Percentiles rank a stretch among this genome's conserved stretches.
Evolutionary conservation across 2,797 vertebrate species (phyloP).

Genomic region (Apogon talboti): DNA sequence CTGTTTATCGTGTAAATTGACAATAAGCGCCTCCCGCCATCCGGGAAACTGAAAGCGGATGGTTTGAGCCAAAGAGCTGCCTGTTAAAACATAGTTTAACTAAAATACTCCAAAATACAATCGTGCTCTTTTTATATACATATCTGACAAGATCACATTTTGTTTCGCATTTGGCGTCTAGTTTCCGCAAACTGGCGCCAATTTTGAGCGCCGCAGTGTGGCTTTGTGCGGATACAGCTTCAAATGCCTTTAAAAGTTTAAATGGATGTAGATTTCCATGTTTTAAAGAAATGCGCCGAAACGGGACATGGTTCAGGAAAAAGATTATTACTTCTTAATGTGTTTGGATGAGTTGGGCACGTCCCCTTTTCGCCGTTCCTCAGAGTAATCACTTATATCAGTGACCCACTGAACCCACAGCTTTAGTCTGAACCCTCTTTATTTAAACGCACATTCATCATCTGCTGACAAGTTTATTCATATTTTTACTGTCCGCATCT

Average conservation of each 20-base stretch:
- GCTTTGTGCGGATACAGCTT: background rate
- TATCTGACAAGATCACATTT: background rate
- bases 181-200: constrained; percentile 69
- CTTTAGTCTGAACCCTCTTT: too few relatives aligned
- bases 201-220: constrained; percentile 52
- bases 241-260: background rate
- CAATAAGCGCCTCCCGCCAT: constrained; percentile 73
- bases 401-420: too few relatives aligned
- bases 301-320: too few relatives aligned
- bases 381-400: too few relatives aligned
- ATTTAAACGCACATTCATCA: too few relatives aligned
- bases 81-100: background rate
- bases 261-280: too few relatives aligned
- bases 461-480: too few relatives aligned
- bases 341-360: constrained; percentile 5
- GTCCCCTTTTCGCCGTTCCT: rapidly evolving
- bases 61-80: background rate
- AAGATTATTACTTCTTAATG: rapidly evolving
- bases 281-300: background rate
- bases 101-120: background rate
- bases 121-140: too few relatives aligned
- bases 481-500: too few relatives aligned
- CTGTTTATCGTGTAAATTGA: background rate
- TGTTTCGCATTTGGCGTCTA: rapidly evolving
- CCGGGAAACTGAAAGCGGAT: background rate